phyloP scores from a whole-genome alignment of 2,888 invertebrate species.

The Ephialtes manifestator region DNA sequence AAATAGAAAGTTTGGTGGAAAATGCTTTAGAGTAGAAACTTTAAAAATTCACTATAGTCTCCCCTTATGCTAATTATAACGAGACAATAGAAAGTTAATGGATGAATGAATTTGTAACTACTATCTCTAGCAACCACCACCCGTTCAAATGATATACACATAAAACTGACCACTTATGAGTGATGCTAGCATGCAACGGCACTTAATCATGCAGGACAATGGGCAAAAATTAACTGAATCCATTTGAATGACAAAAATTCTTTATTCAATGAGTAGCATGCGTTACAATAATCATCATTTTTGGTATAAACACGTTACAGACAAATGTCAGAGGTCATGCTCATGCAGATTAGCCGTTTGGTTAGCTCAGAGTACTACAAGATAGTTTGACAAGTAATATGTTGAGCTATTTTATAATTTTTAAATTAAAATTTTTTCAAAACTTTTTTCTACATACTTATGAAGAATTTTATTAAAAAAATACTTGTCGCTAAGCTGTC shows the following conservation, averaged over 20 bases:
- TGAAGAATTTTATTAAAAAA: conserved; percentile 11
- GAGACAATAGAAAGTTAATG: not conserved
- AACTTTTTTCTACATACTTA: not conserved
- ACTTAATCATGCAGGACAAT: conserved; percentile 78
- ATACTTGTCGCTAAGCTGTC: conserved; percentile 25
- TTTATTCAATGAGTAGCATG: conserved; percentile 83
- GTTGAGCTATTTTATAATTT: not conserved
- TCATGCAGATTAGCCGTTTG: conserved; percentile 75
- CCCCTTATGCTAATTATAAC: conserved; percentile 27
- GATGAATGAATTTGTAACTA: conserved; percentile 3
- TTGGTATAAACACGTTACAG: conserved; percentile 72
- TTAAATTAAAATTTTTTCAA: too few species aligned
- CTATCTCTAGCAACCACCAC: conserved; percentile 47
- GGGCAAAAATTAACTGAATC: conserved; percentile 81
- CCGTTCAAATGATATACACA: conserved; percentile 17
- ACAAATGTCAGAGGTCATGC: conserved; percentile 80
- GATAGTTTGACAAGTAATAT: conserved; percentile 40
- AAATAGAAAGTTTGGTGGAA: too few species aligned
- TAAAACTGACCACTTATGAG: conserved; percentile 36
- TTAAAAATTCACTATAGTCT: too few species aligned
- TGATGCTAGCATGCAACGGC: conserved; percentile 60
- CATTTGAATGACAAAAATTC: conserved; percentile 80
- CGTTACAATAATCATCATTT: conserved; percentile 79
- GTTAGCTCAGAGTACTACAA: conserved; percentile 63
- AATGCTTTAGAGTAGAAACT: too few species aligned